Percentiles rank a stretch among this genome's conserved stretches.
Evolutionary conservation across 2,888 invertebrate genomes (phyloP).

Genomic region (Drosophila mayaguana): DNA sequence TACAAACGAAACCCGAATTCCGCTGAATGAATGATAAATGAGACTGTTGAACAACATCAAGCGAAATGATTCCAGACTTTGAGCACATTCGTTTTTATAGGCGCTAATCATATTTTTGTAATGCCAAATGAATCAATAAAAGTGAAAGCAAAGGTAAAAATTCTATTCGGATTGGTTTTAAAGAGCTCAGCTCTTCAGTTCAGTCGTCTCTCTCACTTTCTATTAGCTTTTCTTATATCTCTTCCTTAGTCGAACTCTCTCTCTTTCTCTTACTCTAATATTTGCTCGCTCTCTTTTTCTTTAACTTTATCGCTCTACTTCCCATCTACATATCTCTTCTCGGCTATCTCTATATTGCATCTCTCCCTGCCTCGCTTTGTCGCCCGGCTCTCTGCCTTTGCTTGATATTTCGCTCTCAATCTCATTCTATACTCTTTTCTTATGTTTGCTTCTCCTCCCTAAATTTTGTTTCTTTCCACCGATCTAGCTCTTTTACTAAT

Average conservation of each 20-base stretch:
- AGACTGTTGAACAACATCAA: constrained; percentile 6
- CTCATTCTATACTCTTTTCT: too few species aligned
- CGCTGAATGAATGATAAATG: constrained; percentile 1
- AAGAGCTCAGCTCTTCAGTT: not conserved
- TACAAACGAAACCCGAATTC: not conserved
- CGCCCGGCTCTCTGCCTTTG: not conserved
- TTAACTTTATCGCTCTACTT: not conserved
- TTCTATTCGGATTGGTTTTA: not conserved
- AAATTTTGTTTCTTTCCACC: too few species aligned
- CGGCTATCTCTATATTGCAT: too few species aligned
- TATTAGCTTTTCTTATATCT: not conserved
- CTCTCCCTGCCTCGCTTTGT: not conserved
- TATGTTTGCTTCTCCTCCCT: too few species aligned
- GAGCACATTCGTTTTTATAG: not conserved
- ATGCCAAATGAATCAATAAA: not conserved
- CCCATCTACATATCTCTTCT: not conserved
- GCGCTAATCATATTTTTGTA: not conserved
- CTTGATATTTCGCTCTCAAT: not conserved
- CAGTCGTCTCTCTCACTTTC: not conserved
- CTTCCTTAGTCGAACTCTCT: too few species aligned
- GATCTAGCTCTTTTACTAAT: too few species aligned
- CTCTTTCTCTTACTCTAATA: too few species aligned
- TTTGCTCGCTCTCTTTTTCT: too few species aligned
- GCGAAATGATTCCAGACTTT: not conserved
- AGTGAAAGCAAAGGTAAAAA: not conserved